Base-by-base conservation (phyloP, 2,113 vertebrate genomes). In the Dinomys branickii region DNA sequence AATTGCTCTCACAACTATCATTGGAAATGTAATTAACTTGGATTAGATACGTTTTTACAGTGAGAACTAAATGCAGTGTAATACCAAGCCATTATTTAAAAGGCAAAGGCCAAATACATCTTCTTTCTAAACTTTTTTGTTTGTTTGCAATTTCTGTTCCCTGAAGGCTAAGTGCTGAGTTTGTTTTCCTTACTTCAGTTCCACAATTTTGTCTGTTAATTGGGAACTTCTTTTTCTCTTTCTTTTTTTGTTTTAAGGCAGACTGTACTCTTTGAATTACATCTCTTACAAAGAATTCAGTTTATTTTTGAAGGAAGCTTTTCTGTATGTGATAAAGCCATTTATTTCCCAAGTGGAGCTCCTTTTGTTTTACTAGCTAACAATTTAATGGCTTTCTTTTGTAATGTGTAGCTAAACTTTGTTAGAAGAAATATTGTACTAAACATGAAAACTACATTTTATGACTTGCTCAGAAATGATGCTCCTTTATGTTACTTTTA, bases 1-100 rank as follows among this genome's bases (percentile, higher is more conserved):
- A 98, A 96, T 82, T 95, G 93, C 65, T 92, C 97, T 95, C 92
- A 83, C 96, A 90, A 94, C 35, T 65, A 84, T 97, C 96, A 86
- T 90, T 96, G 96, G 88, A 97, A 97, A 94, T 97, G 98, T 97
- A 97, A 86, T 97, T 97, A 96, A 97, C 80, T 98, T 97, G 95
- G 61, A 81, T 61, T 89, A 92, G 75, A 94, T 24, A 2, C 92
- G 93, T 95, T 97, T 97, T 90, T 85, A 97, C 67, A 95, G 90
- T 97, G 91, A 80, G 96, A 97, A 96, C 84, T 95, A 95, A 96
- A 77, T 93, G 89, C 82, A 77, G 7, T 83, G 58, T 90, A 94
- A 97, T 97, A 82, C 50, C 78, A 73, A 97, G 41, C 63, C 54
- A 91, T 65, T 96, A 35, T 95, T 97, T 97, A 88, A 97, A 98